phyloP scores from a whole-genome alignment of 2,113 vertebrate genomes.

The Dromas ardeola region DNA sequence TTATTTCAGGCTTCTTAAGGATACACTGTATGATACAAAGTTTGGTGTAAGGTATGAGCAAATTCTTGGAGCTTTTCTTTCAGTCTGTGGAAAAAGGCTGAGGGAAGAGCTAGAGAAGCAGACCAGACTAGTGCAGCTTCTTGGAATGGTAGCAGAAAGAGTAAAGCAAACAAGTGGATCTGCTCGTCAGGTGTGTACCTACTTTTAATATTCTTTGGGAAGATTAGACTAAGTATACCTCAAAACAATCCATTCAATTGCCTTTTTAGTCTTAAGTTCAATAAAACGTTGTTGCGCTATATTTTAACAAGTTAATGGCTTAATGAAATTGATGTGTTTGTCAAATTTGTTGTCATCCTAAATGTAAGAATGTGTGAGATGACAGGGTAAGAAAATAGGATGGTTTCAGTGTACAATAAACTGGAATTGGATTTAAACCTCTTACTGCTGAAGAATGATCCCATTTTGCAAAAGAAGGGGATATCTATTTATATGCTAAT shows the following conservation, averaged over 20 bases:
- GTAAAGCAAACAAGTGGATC: constrained; percentile 91
- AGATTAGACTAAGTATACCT: background rate
- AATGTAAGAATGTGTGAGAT: background rate
- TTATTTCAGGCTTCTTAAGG: constrained; percentile 90
- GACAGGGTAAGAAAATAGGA: background rate
- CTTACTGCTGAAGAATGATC: background rate
- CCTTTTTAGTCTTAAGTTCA: background rate
- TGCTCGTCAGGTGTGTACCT: constrained; percentile 83
- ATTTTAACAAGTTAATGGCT: background rate
- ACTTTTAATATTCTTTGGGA: background rate
- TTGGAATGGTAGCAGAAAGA: constrained; percentile 91
- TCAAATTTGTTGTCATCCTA: background rate
- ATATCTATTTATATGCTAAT: background rate
- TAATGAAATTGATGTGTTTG: background rate
- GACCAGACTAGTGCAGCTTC: constrained; percentile 86
- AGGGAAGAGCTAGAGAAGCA: constrained; percentile 91
- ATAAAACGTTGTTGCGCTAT: background rate
- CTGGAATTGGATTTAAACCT: background rate
- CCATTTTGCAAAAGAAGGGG: background rate
- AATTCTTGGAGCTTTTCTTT: constrained; percentile 90
- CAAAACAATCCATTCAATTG: background rate
- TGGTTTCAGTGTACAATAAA: background rate
- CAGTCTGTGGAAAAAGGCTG: constrained; percentile 86
- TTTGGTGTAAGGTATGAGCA: constrained; percentile 88
- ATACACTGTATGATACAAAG: constrained; percentile 88